Conservation (phyloP, 2,113 vertebrate species). For the Pogona vitticeps region DNA sequence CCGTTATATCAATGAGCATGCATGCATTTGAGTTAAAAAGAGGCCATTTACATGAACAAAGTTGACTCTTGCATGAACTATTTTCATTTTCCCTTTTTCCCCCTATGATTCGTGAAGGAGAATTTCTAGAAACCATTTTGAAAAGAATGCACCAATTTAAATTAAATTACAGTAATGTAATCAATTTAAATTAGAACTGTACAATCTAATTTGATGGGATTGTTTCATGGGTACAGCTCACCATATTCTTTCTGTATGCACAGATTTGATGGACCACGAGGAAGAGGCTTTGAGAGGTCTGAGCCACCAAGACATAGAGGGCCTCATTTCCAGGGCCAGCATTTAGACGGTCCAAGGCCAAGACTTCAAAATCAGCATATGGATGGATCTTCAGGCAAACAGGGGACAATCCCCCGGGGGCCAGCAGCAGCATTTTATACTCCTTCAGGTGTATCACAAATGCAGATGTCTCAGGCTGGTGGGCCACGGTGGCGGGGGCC, state of each 20-base stretch:
- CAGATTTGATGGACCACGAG: slow-evolving; percentile 87
- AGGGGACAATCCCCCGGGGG: slow-evolving; percentile 78
- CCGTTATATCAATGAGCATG: too few relatives aligned
- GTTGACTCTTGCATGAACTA: background rate
- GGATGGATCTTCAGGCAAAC: slow-evolving; percentile 75
- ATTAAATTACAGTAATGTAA: too few relatives aligned
- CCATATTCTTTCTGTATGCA: slow-evolving; percentile 59
- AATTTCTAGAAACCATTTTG: background rate
- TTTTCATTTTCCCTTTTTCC: background rate
- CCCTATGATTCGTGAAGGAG: background rate
- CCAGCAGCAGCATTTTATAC: slow-evolving; percentile 82
- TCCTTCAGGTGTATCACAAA: slow-evolving; percentile 68
- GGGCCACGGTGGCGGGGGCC: slow-evolving; percentile 76
- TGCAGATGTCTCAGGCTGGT: slow-evolving; percentile 70
- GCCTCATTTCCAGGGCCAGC: slow-evolving; percentile 80
- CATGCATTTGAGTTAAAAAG: too few relatives aligned
- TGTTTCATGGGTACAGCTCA: slow-evolving; percentile 4
- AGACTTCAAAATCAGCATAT: slow-evolving; percentile 77
- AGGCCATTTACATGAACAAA: background rate
- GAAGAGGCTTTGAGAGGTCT: slow-evolving; percentile 78
- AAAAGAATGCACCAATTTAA: background rate
- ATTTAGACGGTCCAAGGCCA: slow-evolving; percentile 76
- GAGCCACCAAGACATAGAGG: slow-evolving; percentile 78
- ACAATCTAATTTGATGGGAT: background rate
- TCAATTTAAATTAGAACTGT: too few relatives aligned